These are phyloP conservation scores for Cathartes aura DNA, from an alignment of 2,113 vertebrate species.

Conservation along the genomic window DNA sequence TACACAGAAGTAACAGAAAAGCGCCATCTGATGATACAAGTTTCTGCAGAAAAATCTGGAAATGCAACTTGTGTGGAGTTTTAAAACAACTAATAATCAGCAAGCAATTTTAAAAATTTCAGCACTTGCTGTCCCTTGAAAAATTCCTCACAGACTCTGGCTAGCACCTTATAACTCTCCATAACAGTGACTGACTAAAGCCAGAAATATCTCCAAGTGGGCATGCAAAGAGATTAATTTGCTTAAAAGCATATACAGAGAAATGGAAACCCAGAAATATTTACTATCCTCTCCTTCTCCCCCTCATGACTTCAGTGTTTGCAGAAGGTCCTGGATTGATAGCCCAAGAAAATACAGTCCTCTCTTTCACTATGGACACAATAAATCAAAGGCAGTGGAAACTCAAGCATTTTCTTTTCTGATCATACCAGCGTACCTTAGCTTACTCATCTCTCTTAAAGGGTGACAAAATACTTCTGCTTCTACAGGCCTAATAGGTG, in stretches of 20 bases:
- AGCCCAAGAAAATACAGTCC: not conserved
- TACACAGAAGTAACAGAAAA: not conserved
- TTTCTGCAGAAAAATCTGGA: not conserved
- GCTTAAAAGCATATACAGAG: not conserved
- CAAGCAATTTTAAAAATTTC: not conserved
- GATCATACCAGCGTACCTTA: not conserved
- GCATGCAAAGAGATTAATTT: not conserved
- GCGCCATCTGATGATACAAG: not conserved
- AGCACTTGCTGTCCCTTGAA: not conserved
- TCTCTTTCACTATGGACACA: not conserved
- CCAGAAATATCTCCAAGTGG: not conserved
- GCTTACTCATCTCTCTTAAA: not conserved
- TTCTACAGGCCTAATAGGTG: not conserved
- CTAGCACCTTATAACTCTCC: not conserved
- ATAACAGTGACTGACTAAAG: not conserved
- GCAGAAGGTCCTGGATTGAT: not conserved
- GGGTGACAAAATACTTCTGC: not conserved
- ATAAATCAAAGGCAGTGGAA: not conserved
- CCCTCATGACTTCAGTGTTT: not conserved
- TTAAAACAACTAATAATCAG: not conserved
- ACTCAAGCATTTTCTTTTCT: not conserved
- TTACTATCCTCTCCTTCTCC: not conserved
- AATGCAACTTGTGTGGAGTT: not conserved
- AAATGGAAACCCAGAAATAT: not conserved
- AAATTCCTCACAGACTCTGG: not conserved